Evolutionary conservation across 2,113 vertebrate genomes (phyloP).

Genomic region (Lynx canadensis): DNA sequence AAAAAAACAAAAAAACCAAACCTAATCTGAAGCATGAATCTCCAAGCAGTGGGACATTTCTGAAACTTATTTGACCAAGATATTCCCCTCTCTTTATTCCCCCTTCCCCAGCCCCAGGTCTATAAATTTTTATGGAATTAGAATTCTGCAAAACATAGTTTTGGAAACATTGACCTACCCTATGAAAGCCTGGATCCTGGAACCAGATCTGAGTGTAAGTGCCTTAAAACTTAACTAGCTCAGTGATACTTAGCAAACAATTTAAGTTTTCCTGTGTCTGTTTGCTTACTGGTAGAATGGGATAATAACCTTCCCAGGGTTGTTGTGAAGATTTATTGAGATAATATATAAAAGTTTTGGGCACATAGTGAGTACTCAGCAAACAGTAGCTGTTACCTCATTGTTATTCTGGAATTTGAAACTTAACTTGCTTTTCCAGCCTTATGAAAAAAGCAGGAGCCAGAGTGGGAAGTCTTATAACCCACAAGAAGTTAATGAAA

Average conservation of each 20-base stretch:
- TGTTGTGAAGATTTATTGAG: not conserved
- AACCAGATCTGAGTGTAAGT: not conserved
- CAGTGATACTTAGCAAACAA: not conserved
- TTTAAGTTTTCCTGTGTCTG: not conserved
- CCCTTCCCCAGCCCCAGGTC: accelerated
- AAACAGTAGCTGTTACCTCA: not conserved
- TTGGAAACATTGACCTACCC: not conserved
- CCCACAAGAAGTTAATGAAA: not conserved
- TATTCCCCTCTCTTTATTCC: not conserved
- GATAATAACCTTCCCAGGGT: not conserved
- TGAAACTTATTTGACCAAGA: not conserved
- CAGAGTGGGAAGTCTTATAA: not conserved
- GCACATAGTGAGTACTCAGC: not conserved
- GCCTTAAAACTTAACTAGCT: not conserved
- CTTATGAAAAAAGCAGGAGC: not conserved
- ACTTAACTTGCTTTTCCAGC: not conserved
- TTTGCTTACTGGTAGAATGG: not conserved
- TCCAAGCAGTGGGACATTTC: not conserved
- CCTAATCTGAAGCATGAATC: not conserved
- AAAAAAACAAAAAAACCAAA: too few species aligned
- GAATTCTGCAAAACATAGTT: not conserved
- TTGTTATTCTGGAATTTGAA: not conserved
- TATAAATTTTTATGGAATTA: not conserved
- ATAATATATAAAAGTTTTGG: not conserved
- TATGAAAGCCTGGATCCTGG: not conserved